Base-by-base conservation (phyloP, 2,113 vertebrate genomes). In the Accipiter virgatus region DNA sequence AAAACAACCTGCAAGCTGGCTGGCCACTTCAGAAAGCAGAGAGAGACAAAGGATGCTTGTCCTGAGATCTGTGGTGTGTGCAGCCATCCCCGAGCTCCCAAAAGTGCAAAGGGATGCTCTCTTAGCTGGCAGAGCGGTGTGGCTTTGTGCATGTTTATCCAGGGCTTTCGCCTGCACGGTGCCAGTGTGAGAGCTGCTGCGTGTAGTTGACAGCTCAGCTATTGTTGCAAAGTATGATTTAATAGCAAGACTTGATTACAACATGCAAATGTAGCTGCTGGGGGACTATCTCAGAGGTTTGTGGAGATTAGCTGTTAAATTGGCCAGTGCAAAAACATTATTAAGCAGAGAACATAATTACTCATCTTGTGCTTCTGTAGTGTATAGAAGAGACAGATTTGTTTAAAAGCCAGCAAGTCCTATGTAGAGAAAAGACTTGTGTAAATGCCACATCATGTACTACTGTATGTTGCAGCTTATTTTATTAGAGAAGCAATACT, bases 281-380 rank as follows among this genome's bases (percentile, higher is more conserved):
- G 91, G 97, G 97, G 92, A 96, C 90, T 55, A 27, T 96, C 93
- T 96, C 92, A 40, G 92, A 94, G 86, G 93, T 96, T 97, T 95
- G 91, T 92, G 81, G 95, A 96, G 97, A 97, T 97, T 96, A 96
- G 96, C 96, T 85, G 90, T 96, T 96, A 97, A 97, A 96, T 97
- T 97, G 96, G 95, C 96, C 95, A 93, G 95, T 97, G 91, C 87
- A 88, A 95, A 98, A 97, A 95, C 91, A 95, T 96, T 97, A 95
- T 96, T 98, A 95, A 96, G 82, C 71, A 72, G 86, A 90, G 89
- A 92, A 80, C 78, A 50, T 86, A 85, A 94, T 97, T 96, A 73
- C 84, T 97, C 91, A 96, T 96, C 93, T 95, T 85, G 83, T 81
- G 68, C 88, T 93, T 91, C 95, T 85, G 94, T 92, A 84, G 73